Percentiles rank a stretch among this genome's conserved stretches.
Evolutionary conservation across 1,140 invertebrate species (phyloP).

Genomic region (Lutraria rhynchaena): DNA sequence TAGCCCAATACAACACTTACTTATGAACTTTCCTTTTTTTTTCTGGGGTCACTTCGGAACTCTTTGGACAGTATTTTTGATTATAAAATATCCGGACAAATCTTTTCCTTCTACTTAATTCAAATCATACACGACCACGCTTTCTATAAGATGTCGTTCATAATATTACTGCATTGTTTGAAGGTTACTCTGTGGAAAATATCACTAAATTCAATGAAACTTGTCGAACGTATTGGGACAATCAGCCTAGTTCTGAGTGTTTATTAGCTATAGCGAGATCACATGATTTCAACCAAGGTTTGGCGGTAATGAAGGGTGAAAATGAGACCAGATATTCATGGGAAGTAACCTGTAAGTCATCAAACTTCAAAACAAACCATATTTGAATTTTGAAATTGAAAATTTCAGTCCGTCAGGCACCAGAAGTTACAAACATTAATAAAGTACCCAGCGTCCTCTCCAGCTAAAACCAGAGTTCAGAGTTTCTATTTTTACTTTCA

Average conservation of each 20-base stretch:
- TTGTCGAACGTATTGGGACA: conserved; percentile 27
- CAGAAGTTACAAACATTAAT: too few species aligned
- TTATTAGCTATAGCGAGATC: conserved; percentile 20
- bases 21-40: background rate
- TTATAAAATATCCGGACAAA: background rate
- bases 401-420: too few species aligned
- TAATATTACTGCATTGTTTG: conserved; percentile 8
- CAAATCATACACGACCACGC: conserved; percentile 10
- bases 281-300: background rate
- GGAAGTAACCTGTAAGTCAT: conserved; percentile 14
- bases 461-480: too few species aligned
- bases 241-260: conserved; percentile 14
- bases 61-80: conserved; percentile 4
- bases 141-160: conserved; percentile 11
- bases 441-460: too few species aligned
- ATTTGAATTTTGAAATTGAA: too few species aligned
- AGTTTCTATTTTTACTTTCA: too few species aligned
- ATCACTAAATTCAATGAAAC: conserved; percentile 21
- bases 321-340: background rate
- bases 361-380: too few species aligned
- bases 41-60: background rate
- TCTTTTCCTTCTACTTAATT: conserved; percentile 10
- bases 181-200: background rate
- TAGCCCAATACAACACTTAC: background rate
- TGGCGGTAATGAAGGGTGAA: background rate